Evolutionary conservation across 2,888 invertebrate genomes (phyloP).

Genomic region (Syritta pipiens): DNA sequence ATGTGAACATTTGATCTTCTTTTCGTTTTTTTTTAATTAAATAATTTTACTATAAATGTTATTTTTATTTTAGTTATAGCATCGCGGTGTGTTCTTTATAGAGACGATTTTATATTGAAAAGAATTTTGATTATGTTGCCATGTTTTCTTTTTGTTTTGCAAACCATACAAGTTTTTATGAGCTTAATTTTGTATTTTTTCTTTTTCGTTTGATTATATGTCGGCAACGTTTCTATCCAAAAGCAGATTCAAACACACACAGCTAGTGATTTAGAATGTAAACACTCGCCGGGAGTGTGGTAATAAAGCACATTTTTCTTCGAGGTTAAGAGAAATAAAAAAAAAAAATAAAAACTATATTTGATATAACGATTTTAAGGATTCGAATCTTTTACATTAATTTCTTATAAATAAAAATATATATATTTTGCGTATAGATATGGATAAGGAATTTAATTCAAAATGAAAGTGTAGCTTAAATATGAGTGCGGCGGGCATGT

Average conservation of each 20-base stretch:
- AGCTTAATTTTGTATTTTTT: slow-evolving; percentile 4
- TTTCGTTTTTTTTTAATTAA: slow-evolving; percentile 46
- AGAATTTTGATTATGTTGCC: slow-evolving; percentile 55
- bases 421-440: slow-evolving; percentile 51
- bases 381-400: slow-evolving; percentile 21
- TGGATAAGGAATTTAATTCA: slow-evolving; percentile 62
- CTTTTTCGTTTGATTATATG: slow-evolving; percentile 13
- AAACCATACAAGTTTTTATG: no score
- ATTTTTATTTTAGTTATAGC: slow-evolving; percentile 64
- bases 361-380: slow-evolving; percentile 39
- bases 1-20: slow-evolving; percentile 64
- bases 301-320: slow-evolving; percentile 32
- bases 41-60: slow-evolving; percentile 59
- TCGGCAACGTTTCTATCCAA: slow-evolving; percentile 42
- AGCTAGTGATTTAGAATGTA: slow-evolving; percentile 68
- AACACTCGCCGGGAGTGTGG: slow-evolving; percentile 52
- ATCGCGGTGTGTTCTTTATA: slow-evolving; percentile 66
- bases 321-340: slow-evolving; percentile 34
- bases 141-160: slow-evolving; percentile 38
- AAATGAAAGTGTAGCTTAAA: slow-evolving; percentile 50
- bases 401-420: slow-evolving; percentile 34
- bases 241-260: slow-evolving; percentile 29
- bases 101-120: slow-evolving; percentile 29
- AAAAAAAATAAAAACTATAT: slow-evolving; percentile 29
- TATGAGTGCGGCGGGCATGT: slow-evolving; percentile 10